A percentile compares a stretch with the other conserved stretches of the same genome.
Evolutionary conservation across 2,797 vertebrate species (phyloP).

Genomic region (Masticophis lateralis): DNA sequence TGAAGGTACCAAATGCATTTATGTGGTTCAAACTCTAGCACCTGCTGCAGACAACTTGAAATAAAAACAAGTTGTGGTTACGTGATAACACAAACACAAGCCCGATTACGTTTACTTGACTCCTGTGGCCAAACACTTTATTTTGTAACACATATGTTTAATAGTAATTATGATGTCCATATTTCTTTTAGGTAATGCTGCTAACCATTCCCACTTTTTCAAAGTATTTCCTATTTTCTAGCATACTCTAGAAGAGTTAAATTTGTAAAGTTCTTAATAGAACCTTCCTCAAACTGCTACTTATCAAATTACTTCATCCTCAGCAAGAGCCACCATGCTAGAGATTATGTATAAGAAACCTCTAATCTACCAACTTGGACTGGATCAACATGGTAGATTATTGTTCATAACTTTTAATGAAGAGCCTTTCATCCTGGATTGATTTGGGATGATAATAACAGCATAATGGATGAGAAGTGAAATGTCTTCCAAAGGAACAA

Average conservation of each 20-base stretch:
- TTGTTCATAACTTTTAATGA: background rate
- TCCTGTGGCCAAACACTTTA: constrained; percentile 32
- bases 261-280: background rate
- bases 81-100: constrained; percentile 37
- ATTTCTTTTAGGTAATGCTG: constrained; percentile 26
- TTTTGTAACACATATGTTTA: constrained; percentile 28
- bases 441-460: background rate
- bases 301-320: background rate
- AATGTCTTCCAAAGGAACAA: too few species aligned
- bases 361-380: background rate
- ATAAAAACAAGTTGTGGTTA: constrained; percentile 58
- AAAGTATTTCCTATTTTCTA: background rate
- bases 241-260: background rate
- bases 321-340: background rate
- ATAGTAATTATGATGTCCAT: constrained; percentile 17
- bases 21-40: constrained; percentile 58
- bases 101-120: constrained; percentile 46
- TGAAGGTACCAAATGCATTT: constrained; percentile 67
- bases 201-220: background rate
- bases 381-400: background rate
- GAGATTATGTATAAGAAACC: background rate
- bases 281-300: background rate
- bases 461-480: too few species aligned
- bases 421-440: background rate
- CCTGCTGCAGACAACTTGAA: constrained; percentile 69